Base-by-base conservation (phyloP, 2,888 invertebrate genomes). In the Sinhomidia bicolor region DNA sequence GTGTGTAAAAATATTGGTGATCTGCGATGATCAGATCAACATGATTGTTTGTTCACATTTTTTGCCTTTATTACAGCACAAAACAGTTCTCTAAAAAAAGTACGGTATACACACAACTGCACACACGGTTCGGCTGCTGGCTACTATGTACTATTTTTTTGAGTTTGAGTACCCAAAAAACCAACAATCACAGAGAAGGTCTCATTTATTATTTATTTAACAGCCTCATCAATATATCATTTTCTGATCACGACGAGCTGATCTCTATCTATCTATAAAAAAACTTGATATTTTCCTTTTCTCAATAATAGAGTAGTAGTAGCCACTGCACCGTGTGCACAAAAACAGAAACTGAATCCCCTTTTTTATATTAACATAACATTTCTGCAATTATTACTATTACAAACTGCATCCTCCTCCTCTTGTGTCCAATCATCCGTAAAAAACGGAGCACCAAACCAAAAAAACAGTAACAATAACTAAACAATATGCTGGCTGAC, bases 171-270 rank as follows among this genome's bases (percentile, higher is more conserved):
- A 71, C 51, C 82, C 51, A 29, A 71, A 68, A 82, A 65, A 14
- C 71, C 68, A 71, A 36, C 47, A 81, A 81, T 81, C 81, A 81
- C 65, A 81, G 54, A 78, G 60, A 85, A 85, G 86, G 80, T 79
- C 85, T 79, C 84, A 41, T 78, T 83, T 62, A 85, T 76, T 79
- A 68, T 85, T 85, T 85, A 79, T 85, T 74, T 84, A 84, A 76
- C 84, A 62, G 44, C 36, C 80, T 80, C 68, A 47, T 78, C 85
- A 85, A 85, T 85, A 85, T 86, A 80, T 86, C 86, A 86, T 80
- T 54, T 86, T 60, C 71, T 32, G 14, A 60, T 54, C 68, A 84
- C 41, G 74, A 84, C 41, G 74, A 68, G 36, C 54, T 9, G 54
- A 62, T 60, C 41, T 62, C 23, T 80, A 60, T 47, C 51, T 60